Conservation (phyloP, 2,113 vertebrate genomes). For the Corydoras maculifer region DNA sequence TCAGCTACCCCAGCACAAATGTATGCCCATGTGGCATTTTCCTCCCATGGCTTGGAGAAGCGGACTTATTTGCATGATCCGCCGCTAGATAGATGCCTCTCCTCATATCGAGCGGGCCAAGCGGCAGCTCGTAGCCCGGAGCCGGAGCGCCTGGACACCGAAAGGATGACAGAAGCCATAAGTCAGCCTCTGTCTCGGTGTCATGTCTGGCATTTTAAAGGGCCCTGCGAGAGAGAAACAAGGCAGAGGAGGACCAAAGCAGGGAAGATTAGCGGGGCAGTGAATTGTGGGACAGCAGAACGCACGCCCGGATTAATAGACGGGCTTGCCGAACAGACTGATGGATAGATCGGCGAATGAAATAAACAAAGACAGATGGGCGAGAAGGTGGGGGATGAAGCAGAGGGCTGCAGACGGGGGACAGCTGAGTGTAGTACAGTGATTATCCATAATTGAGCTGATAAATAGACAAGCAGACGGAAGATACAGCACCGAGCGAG, state of each 20-base stretch:
- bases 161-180: conserved; percentile 20
- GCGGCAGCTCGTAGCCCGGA: conserved; percentile 22
- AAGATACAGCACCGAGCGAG: conserved; percentile 4
- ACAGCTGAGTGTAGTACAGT: conserved; percentile 45
- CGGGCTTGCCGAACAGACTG: conserved; percentile 59
- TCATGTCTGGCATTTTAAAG: conserved; percentile 37
- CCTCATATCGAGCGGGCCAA: conserved; percentile 42
- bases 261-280: conserved; percentile 44
- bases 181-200: conserved; percentile 14
- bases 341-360: conserved; percentile 58
- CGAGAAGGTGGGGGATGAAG: conserved; percentile 44
- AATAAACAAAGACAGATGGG: conserved; percentile 63
- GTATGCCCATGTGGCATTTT: conserved; percentile 13
- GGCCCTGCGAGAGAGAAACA: conserved; percentile 3
- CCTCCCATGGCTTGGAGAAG: conserved; percentile 15
- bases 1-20: background rate
- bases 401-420: conserved; percentile 39
- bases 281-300: conserved; percentile 36
- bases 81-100: conserved; percentile 9
- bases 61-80: conserved; percentile 37
- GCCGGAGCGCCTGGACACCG: conserved; percentile 28
- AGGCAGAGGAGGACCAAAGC: conserved; percentile 47
- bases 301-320: conserved; percentile 37
- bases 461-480: conserved; percentile 44
- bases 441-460: conserved; percentile 47